Evolutionary conservation across 1,140 invertebrate species (phyloP).

Genomic region (Campoletis sonorensis): DNA sequence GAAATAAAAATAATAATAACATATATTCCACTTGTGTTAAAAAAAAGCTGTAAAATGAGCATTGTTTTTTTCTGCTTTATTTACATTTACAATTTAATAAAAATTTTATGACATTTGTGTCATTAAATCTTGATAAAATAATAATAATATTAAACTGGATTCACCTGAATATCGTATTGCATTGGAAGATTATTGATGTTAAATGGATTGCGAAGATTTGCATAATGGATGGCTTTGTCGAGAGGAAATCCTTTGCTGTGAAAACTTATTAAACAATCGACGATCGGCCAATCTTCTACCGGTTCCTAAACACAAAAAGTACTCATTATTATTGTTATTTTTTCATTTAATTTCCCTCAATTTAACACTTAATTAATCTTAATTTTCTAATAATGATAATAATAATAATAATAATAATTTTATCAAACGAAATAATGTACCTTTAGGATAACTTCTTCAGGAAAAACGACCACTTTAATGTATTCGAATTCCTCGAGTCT

Average conservation of each 20-base stretch:
- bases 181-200: constrained; percentile 99
- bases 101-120: too few species aligned
- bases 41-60: too few species aligned
- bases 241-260: constrained; percentile 99
- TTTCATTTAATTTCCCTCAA: background rate
- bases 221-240: constrained; percentile 98
- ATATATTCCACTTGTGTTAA: background rate
- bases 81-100: too few species aligned
- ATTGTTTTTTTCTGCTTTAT: too few species aligned
- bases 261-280: constrained; percentile 98
- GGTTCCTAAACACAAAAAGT: constrained; percentile 82
- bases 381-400: too few species aligned
- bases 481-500: constrained; percentile 97
- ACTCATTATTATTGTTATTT: constrained; percentile 32
- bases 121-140: too few species aligned
- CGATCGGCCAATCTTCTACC: constrained; percentile 98
- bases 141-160: too few species aligned
- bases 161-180: constrained; percentile 97
- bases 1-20: background rate
- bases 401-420: background rate
- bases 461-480: constrained; percentile 94
- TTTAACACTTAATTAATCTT: background rate
- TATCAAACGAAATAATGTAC: constrained; percentile 72
- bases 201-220: constrained; percentile 95
- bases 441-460: constrained; percentile 95